phyloP scores from a whole-genome alignment of 2,888 invertebrate genomes.

The Phortica okadai region DNA sequence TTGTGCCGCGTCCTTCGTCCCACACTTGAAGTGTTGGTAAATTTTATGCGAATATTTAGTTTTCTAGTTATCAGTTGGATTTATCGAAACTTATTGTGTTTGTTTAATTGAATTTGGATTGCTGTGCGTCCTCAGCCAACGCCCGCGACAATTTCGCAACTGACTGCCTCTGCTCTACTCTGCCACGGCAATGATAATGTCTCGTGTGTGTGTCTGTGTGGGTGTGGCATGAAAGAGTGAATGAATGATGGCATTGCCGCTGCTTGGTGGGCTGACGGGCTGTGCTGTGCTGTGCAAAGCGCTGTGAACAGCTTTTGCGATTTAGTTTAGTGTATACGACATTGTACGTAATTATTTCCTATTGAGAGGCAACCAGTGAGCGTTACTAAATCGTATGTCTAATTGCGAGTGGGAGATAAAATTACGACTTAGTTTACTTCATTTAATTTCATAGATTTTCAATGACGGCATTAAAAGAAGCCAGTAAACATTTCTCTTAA shows the following conservation, averaged over 20 bases:
- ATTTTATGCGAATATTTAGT: conserved; percentile 72
- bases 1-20: neutral
- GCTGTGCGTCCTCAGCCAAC: conserved; percentile 45
- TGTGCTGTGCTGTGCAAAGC: conserved; percentile 7
- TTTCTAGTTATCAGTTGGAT: conserved; percentile 72
- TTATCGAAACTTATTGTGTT: conserved; percentile 76
- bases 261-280: neutral
- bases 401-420: conserved; percentile 68
- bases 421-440: conserved; percentile 64
- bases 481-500: neutral
- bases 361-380: conserved; percentile 18
- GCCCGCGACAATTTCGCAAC: conserved; percentile 64
- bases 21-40: conserved; percentile 48
- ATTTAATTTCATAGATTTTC: conserved; percentile 54
- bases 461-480: conserved; percentile 1
- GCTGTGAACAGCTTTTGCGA: conserved; percentile 36
- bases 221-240: conserved; percentile 5
- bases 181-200: conserved; percentile 53
- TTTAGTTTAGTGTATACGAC: conserved; percentile 17
- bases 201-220: conserved; percentile 10
- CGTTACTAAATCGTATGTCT: conserved; percentile 48
- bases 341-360: conserved; percentile 26
- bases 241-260: neutral
- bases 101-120: conserved; percentile 76
- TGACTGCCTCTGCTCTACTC: conserved; percentile 53